These are phyloP conservation scores for Drosophila subpulchrella DNA, from an alignment of 1,140 invertebrate species.

Conservation along the genomic window DNA sequence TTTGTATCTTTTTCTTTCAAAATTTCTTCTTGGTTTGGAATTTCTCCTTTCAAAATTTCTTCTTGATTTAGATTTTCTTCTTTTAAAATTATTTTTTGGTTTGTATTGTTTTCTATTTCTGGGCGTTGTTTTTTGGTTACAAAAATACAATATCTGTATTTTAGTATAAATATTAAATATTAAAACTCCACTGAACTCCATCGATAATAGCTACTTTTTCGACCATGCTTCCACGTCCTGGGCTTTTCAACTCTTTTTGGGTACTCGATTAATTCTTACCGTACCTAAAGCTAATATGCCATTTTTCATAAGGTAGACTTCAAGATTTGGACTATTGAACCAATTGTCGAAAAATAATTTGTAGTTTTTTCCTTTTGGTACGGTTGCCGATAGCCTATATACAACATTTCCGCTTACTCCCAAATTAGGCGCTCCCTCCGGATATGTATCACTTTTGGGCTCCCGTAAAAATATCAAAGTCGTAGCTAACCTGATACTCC, in stretches of 20 bases:
- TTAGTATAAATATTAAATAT: no score
- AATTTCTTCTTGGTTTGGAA: no score
- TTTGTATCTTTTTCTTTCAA: no score
- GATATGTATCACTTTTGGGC: neutral
- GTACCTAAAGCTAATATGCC: conserved; percentile 83
- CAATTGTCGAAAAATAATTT: conserved; percentile 84
- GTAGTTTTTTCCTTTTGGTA: conserved; percentile 67
- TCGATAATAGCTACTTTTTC: conserved; percentile 2
- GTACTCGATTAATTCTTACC: conserved; percentile 77
- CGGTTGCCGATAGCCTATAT: conserved; percentile 13
- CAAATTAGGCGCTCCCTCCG: neutral
- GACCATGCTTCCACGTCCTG: neutral
- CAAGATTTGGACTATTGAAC: conserved; percentile 71
- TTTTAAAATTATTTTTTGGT: no score
- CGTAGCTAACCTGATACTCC: conserved; percentile 1
- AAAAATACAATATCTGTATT: no score
- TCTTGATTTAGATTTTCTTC: no score
- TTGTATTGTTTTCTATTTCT: no score
- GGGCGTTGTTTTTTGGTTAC: neutral
- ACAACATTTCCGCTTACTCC: neutral
- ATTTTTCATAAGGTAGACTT: conserved; percentile 67
- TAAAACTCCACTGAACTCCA: neutral
- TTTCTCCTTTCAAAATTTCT: no score
- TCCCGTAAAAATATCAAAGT: neutral
- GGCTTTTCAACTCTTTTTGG: conserved; percentile 23